phyloP scores from a whole-genome alignment of 2,113 vertebrate species.

The Ardeotis arabs region DNA sequence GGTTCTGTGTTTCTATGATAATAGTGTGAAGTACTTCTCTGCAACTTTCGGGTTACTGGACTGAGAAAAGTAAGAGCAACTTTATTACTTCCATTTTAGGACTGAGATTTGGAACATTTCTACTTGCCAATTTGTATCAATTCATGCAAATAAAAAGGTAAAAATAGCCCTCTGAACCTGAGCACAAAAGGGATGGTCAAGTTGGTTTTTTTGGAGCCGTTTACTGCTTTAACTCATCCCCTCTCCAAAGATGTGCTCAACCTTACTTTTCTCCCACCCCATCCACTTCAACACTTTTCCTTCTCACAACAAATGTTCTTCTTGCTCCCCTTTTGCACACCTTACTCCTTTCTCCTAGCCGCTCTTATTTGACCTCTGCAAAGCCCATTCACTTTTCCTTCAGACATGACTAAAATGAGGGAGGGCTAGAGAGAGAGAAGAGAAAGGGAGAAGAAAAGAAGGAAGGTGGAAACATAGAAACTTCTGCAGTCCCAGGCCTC shows the following conservation, averaged over 20 bases:
- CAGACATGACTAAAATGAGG: not conserved
- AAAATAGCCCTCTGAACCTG: not conserved
- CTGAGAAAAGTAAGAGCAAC: not conserved
- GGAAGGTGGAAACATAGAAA: not conserved
- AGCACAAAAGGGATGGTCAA: not conserved
- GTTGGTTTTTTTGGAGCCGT: not conserved
- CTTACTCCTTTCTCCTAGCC: not conserved
- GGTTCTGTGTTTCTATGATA: no score
- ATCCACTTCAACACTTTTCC: not conserved
- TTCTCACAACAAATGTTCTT: not conserved
- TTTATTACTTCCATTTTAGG: not conserved
- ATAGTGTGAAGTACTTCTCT: not conserved
- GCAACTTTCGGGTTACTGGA: not conserved
- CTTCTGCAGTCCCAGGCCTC: not conserved
- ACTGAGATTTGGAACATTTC: not conserved
- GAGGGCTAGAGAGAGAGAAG: not conserved
- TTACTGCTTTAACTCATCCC: not conserved
- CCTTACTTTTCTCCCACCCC: not conserved
- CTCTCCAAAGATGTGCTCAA: not conserved
- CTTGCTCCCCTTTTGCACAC: not conserved
- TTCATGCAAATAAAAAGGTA: not conserved
- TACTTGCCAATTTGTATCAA: not conserved
- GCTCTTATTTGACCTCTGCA: not conserved
- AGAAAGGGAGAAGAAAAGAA: not conserved
- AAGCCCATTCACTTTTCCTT: not conserved